A percentile compares a stretch with the other conserved stretches of the same genome.
Conservation (phyloP, 2,797 vertebrate genomes). For the Siniperca scherzeri region DNA sequence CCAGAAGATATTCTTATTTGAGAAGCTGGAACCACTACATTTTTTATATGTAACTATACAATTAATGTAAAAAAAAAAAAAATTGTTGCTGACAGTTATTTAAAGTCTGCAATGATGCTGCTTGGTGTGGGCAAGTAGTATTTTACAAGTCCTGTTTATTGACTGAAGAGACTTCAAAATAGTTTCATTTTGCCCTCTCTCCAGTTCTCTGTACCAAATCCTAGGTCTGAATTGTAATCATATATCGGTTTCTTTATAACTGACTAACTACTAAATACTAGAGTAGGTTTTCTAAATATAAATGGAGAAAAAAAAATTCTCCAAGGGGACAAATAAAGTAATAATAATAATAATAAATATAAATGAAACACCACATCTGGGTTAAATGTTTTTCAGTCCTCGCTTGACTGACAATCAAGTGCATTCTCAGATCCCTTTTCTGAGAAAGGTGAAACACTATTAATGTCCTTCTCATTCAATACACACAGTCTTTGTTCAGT, state of each 20-base stretch:
- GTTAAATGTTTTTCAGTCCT: background rate
- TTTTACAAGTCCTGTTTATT: slow-evolving; percentile 45
- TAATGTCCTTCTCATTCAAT: background rate
- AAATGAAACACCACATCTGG: background rate
- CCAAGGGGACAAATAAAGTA: no score
- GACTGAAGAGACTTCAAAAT: background rate
- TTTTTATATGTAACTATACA: no score
- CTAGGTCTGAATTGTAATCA: background rate
- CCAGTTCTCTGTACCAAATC: background rate
- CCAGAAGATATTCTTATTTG: no score
- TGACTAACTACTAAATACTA: rapidly evolving
- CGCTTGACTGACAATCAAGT: background rate
- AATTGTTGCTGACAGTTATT: background rate
- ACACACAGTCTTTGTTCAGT: background rate
- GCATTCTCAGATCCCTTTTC: slow-evolving; percentile 63
- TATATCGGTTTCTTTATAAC: background rate
- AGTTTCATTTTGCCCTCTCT: background rate
- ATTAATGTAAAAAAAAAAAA: no score
- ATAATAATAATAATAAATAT: no score
- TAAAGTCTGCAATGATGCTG: background rate
- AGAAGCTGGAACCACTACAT: background rate
- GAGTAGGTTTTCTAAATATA: background rate
- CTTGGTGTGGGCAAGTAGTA: background rate
- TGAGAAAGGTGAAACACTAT: slow-evolving; percentile 24
- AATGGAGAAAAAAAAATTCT: background rate